Conservation (phyloP, 2,888 invertebrate genomes). For the Myathropa florea region DNA sequence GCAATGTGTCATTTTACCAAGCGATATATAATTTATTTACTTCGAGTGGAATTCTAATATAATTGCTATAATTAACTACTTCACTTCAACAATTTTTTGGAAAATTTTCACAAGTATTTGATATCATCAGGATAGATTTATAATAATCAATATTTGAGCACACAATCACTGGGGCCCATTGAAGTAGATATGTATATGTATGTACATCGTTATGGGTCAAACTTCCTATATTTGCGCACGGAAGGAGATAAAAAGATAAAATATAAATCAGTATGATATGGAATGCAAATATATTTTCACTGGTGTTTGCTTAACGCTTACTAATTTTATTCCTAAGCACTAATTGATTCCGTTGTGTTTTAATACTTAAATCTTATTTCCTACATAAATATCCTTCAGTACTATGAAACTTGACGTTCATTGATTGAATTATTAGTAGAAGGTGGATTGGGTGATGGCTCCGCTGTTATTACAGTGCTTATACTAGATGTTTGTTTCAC, state of each 20-base stretch:
- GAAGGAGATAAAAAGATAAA: conserved; percentile 1
- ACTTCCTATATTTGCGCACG: not conserved
- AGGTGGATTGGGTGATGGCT: conserved; percentile 33
- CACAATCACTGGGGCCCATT: not conserved
- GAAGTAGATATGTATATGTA: not conserved
- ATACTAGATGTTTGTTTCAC: conserved; percentile 45
- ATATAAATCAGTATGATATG: not conserved
- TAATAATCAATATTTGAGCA: not conserved
- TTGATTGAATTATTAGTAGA: conserved; percentile 17
- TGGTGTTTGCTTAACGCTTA: not conserved
- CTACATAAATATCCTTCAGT: not conserved
- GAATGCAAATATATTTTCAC: not conserved
- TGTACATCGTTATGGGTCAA: not conserved
- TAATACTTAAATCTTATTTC: not conserved
- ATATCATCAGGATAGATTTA: not conserved
- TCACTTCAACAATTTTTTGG: not conserved
- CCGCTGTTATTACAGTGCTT: conserved; percentile 54
- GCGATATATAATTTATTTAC: not conserved
- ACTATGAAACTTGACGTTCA: conserved; percentile 51
- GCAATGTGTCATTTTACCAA: not conserved
- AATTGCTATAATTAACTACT: no score
- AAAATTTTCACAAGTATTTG: no score
- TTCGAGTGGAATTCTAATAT: not conserved
- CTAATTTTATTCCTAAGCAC: conserved; percentile 15
- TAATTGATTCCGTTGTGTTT: conserved; percentile 12